A percentile compares a stretch with the other conserved stretches of the same genome.
Conservation (phyloP, 1,140 invertebrate species). For the Diprion similis region DNA sequence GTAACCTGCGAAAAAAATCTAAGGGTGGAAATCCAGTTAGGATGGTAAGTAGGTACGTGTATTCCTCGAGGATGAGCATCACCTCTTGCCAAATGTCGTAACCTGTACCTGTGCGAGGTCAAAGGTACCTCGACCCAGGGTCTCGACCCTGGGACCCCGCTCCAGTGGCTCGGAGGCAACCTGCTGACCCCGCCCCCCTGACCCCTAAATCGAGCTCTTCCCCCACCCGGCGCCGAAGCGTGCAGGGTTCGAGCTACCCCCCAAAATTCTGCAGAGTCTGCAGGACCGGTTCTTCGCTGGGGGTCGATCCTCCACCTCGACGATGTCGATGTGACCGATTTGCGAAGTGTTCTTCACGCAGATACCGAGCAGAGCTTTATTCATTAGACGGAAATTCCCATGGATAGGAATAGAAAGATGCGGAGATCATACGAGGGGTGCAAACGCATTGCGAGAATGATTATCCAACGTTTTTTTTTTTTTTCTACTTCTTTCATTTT, state of each 20-base stretch:
- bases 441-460: no score
- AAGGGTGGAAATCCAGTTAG: no score
- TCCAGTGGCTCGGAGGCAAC: conserved; percentile 5
- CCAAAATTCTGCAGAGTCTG: conserved; percentile 18
- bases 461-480: no score
- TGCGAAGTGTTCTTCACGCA: not conserved
- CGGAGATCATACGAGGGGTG: no score
- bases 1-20: no score
- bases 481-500: no score
- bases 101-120: conserved; percentile 41
- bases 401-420: no score
- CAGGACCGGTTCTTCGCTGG: conserved; percentile 46
- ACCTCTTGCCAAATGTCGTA: not conserved
- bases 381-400: conserved; percentile 47
- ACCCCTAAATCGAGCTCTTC: conserved; percentile 3
- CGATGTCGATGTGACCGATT: conserved; percentile 26
- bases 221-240: not conserved
- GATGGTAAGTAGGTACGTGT: no score
- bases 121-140: conserved; percentile 41
- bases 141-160: not conserved
- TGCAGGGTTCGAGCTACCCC: not conserved
- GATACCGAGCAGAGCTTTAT: conserved; percentile 39
- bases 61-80: no score
- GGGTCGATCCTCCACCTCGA: conserved; percentile 25
- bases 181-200: conserved; percentile 29